Evolutionary conservation across 2,113 vertebrate species (phyloP).

Genomic region (Hippocampus guttulatus): DNA sequence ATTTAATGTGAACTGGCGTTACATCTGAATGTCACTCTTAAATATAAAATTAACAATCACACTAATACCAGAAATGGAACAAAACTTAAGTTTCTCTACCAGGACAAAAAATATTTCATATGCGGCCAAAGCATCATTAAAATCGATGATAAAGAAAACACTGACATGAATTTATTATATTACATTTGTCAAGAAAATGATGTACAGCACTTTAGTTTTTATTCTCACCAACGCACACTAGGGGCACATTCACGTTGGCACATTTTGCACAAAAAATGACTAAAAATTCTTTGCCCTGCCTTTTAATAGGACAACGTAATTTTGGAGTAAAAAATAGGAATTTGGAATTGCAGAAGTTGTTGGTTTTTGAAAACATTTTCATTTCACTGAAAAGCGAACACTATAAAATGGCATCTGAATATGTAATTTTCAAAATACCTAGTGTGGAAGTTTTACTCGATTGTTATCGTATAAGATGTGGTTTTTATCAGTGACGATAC

Average conservation of each 20-base stretch:
- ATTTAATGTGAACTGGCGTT: background rate
- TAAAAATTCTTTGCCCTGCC: too few species aligned
- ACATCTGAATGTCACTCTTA: background rate
- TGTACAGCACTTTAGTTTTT: background rate
- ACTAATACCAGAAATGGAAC: too few species aligned
- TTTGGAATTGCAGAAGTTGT: background rate
- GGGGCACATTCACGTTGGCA: background rate
- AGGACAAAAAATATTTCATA: too few species aligned
- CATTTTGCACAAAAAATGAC: background rate
- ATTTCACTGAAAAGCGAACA: background rate
- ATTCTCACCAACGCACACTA: background rate
- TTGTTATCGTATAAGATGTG: too few species aligned
- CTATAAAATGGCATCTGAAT: too few species aligned
- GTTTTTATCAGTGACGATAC: too few species aligned
- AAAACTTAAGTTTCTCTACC: too few species aligned
- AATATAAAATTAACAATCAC: too few species aligned
- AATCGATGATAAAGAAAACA: background rate
- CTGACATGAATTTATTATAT: background rate
- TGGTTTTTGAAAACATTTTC: background rate
- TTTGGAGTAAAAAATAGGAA: background rate
- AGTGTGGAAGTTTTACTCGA: too few species aligned
- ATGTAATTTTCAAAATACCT: too few species aligned
- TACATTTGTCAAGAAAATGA: background rate
- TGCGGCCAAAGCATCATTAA: too few species aligned
- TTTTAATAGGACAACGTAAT: background rate